Evolutionary conservation across 1,140 invertebrate species (phyloP).

Genomic region (Trichonephila clavata): DNA sequence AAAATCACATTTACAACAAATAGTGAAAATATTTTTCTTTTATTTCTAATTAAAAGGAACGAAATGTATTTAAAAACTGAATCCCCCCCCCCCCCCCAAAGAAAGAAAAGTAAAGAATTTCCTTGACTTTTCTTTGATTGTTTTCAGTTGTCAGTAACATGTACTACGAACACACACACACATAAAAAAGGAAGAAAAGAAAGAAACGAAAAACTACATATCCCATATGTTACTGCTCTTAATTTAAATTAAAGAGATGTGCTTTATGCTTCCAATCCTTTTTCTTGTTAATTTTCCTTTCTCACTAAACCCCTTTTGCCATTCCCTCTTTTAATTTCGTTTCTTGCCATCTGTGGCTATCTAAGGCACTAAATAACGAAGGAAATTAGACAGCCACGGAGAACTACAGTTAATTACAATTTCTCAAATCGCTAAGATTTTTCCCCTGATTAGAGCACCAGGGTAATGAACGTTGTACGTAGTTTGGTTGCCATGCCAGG

Average conservation of each 20-base stretch:
- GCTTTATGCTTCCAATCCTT: neutral
- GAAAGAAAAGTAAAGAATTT: neutral
- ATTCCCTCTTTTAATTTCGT: constrained; percentile 23
- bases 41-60: neutral
- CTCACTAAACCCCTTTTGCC: neutral
- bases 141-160: neutral
- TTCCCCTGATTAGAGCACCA: constrained; percentile 60
- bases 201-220: neutral
- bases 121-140: neutral
- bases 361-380: constrained; percentile 53
- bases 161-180: neutral
- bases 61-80: neutral
- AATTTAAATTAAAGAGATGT: constrained; percentile 51
- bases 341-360: constrained; percentile 52
- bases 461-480: constrained; percentile 60
- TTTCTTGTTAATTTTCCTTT: constrained; percentile 8
- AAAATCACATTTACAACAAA: neutral
- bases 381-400: constrained; percentile 25
- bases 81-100: neutral
- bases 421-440: constrained; percentile 67
- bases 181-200: neutral
- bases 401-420: constrained; percentile 69
- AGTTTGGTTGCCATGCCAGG: constrained; percentile 22
- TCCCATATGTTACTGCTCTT: constrained; percentile 10
- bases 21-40: neutral